Conservation (phyloP, 2,113 vertebrate species). For the Onychostruthus taczanowskii region DNA sequence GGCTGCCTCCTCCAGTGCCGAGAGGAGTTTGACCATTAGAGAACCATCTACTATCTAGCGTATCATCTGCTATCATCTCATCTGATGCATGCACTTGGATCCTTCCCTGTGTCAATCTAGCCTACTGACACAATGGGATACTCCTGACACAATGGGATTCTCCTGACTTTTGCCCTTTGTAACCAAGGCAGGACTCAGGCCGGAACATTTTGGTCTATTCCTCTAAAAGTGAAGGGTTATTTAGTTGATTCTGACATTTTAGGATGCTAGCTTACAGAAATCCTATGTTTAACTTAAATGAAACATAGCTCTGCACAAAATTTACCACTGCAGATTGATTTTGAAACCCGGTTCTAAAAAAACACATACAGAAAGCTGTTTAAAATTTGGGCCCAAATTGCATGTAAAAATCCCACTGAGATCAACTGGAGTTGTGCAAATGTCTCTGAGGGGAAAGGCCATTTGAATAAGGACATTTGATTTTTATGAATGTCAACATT, state of each 20-base stretch:
- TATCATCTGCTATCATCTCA: background rate
- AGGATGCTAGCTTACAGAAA: background rate
- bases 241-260: background rate
- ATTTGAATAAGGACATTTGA: background rate
- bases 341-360: background rate
- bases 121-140: background rate
- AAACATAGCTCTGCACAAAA: background rate
- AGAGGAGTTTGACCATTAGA: background rate
- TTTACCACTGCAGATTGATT: background rate
- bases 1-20: background rate
- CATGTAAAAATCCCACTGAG: background rate
- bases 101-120: background rate
- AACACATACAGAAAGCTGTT: background rate
- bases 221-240: background rate
- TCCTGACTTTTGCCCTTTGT: background rate
- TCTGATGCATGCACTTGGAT: background rate
- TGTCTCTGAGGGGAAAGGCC: background rate
- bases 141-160: background rate
- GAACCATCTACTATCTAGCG: background rate
- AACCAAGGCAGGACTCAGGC: background rate
- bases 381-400: background rate
- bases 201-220: background rate
- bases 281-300: background rate
- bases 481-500: constrained; percentile 25
- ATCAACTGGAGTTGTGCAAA: background rate